Evolutionary conservation across 2,113 vertebrate genomes (phyloP).

Genomic region (Puma concolor): DNA sequence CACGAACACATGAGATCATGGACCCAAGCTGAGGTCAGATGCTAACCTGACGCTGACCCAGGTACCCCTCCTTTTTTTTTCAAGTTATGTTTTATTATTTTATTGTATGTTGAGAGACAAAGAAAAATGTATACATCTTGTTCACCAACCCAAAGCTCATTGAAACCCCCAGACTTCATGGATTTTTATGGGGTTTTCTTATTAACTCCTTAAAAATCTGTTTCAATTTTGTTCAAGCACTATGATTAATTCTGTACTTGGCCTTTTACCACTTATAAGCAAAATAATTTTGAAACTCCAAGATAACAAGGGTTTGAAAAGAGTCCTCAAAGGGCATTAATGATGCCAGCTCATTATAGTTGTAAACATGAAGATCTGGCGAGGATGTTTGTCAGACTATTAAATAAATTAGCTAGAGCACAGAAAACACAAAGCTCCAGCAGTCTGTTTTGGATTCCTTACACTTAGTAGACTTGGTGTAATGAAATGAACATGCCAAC

Average conservation of each 20-base stretch:
- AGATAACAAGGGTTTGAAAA: background rate
- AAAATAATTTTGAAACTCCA: background rate
- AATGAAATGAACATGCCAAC: background rate
- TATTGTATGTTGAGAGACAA: no score
- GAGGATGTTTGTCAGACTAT: background rate
- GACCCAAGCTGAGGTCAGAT: no score
- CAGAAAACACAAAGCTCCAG: background rate
- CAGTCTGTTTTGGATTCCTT: background rate
- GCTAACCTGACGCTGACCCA: no score
- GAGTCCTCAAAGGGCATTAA: no score
- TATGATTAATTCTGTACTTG: background rate
- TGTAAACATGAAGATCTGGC: background rate
- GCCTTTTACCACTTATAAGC: background rate
- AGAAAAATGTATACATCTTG: background rate
- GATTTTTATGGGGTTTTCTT: background rate
- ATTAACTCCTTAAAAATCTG: background rate
- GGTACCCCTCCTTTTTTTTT: no score
- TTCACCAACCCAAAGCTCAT: background rate
- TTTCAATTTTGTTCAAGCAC: background rate
- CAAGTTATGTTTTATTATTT: no score
- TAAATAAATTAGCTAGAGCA: background rate
- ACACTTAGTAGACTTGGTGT: background rate
- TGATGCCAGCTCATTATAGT: background rate
- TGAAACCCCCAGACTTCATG: no score
- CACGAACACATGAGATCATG: no score